Base-by-base conservation (phyloP, 2,888 invertebrate genomes). In the Euplexia lucipara region DNA sequence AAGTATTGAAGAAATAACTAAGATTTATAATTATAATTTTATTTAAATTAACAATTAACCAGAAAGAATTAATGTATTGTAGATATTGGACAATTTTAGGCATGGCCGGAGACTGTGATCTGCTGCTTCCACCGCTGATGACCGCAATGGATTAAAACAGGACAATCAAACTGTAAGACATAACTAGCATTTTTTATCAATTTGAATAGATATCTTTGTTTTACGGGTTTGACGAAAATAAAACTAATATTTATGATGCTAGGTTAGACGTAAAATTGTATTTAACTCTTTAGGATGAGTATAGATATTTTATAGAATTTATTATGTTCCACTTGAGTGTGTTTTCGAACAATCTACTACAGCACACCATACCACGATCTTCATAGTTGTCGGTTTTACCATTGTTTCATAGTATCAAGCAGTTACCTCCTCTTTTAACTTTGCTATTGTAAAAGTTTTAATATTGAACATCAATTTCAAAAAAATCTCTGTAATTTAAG, bases 401-500 rank as follows among this genome's bases (percentile, higher is more conserved):
- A 20, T 56, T 41, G 37, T 51, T 65, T 39, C 3, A 51, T 56
- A 54, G 22, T 39, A 37, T 47, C 32, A 47, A 20, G 26, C 52
- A 42, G 56, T 70, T 60, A 67, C 41, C 42, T 56, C 60, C 64
- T 61, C 48, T 61, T 62, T 58, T 32, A 77, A 74, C 61, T 74
- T 73, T 56, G 39, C 54, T 58, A 63, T 32, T 69, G 56, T 70
- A 39, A 70, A 59, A 66, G 59, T 64, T 75, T 67, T 41, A 67
- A 53, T 34, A 45, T 58, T 57, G 62, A 57, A 73, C 64, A 65
- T 39, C 62, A 57, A 30, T 58, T 58, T 60, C 72, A 65, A 54
- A 56, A 69, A 79, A 82, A 80, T 75, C 72, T 73, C 75, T 81
- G 59, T 85, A 83, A 79, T 79, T 58, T 88, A 88, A 89, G 86